Conservation (phyloP, 2,113 vertebrate genomes). For the Craseonycteris thonglongyai region DNA sequence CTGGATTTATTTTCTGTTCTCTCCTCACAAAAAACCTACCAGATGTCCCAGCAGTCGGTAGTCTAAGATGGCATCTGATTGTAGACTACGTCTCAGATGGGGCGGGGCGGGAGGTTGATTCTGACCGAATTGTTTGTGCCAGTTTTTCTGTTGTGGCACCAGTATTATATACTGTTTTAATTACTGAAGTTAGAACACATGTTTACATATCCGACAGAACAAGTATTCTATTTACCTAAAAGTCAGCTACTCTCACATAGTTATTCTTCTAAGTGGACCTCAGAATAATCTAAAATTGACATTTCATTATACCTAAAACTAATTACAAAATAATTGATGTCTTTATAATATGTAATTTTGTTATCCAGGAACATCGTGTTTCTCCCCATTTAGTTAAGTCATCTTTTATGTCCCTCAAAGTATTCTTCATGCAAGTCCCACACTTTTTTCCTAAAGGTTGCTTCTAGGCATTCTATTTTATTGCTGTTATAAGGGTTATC, state of each 20-base stretch:
- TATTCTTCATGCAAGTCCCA: background rate
- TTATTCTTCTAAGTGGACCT: background rate
- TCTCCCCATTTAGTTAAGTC: background rate
- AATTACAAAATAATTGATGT: background rate
- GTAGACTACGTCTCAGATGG: fast-evolving
- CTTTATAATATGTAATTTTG: background rate
- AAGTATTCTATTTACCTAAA: background rate
- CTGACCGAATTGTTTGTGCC: background rate
- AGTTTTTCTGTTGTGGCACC: background rate
- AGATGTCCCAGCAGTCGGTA: background rate
- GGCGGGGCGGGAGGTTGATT: background rate
- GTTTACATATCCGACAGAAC: background rate
- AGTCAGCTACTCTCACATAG: background rate
- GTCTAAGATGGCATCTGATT: background rate
- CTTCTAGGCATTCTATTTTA: background rate
- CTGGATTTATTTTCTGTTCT: background rate
- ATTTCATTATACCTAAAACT: background rate
- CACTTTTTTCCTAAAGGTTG: background rate
- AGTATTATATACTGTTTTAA: background rate
- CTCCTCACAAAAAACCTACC: background rate
- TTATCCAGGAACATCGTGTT: background rate
- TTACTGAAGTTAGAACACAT: background rate
- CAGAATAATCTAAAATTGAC: background rate
- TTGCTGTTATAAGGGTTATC: background rate
- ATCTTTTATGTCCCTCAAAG: background rate